Percentiles rank a stretch among this genome's conserved stretches.
phyloP scores from a whole-genome alignment of 30 jellyfish, hydroid and myxozoan genomes.

The Aurelia sp. region DNA sequence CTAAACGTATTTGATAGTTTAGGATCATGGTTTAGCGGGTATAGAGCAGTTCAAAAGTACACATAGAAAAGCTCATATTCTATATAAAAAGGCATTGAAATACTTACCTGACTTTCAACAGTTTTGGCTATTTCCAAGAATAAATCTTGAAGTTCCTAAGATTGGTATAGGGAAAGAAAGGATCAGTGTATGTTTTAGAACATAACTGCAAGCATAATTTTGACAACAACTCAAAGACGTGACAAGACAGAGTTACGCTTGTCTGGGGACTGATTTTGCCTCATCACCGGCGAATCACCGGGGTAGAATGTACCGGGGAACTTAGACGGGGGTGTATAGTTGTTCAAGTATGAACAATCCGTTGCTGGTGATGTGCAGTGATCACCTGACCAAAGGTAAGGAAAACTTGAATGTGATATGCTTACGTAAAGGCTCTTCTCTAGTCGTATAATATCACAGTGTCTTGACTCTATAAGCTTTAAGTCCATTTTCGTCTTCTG shows the following conservation, averaged over 20 bases:
- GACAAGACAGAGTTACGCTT: too few species aligned
- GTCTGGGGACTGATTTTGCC: too few species aligned
- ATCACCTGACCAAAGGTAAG: not conserved
- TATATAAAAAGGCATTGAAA: not conserved
- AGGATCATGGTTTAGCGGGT: too few species aligned
- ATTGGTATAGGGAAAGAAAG: not conserved
- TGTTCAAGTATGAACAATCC: too few species aligned
- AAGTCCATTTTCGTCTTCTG: conserved; percentile 26
- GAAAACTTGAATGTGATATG: not conserved
- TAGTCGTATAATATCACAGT: conserved; percentile 60
- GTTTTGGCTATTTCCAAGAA: conserved; percentile 49
- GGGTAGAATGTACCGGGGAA: too few species aligned
- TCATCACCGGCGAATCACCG: too few species aligned
- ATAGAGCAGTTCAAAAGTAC: too few species aligned
- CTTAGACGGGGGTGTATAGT: too few species aligned
- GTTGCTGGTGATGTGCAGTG: too few species aligned
- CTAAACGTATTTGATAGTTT: too few species aligned
- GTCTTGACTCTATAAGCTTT: conserved; percentile 62
- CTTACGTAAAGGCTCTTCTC: conserved; percentile 63
- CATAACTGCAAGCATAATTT: not conserved
- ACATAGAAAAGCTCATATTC: not conserved
- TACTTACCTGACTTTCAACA: conserved; percentile 40
- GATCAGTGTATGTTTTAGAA: not conserved
- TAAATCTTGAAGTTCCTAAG: conserved; percentile 58
- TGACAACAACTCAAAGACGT: not conserved